Base-by-base conservation (phyloP, 1,140 invertebrate species). In the Orius insidiosus region DNA sequence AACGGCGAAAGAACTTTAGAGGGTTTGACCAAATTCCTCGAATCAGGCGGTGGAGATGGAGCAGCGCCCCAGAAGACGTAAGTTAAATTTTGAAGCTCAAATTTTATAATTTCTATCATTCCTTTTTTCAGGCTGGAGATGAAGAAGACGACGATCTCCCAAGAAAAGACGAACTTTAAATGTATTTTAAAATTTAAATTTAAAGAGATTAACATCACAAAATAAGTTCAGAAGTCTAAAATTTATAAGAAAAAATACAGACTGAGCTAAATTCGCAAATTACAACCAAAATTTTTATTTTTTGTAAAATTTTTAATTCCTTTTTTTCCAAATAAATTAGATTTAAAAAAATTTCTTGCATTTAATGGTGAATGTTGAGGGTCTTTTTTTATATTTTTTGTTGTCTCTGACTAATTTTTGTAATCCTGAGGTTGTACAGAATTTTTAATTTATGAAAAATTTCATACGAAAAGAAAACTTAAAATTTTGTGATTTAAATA, bases 1-100 rank as follows among this genome's bases (percentile, higher is more conserved):
- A 85, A 82, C 59, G 92, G 92, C 45, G 89, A 93, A 59, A 76
- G 95, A 63, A 98, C 92, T 53, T 70, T 98, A 53, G 92, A 93
- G 58, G 93, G 75, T 48, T 73, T 98, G 54, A 71, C 74, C 42
- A 87, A 95, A 66, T 98, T 98, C 70, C 63, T 98, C 37, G 87
- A 95, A 61, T 73, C 71, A 34, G 75, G 74, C 57, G 82, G 80
- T 47, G 70, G 71, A 39, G 72, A 72, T 49, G 77, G 74, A 61
- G 70, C 72, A 33, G 67, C 70, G 70, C 70, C 16, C 65, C 71
- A 47, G 72, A 77, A 66, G 76, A 35, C 6, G 33, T 45, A 46
- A 49, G 34, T 45, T n/a, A n/a, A n/a, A n/a, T n/a, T n/a, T n/a
- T n/a, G n/a, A n/a, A 13, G 3, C 11, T 13, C 16, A 40, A 40